Conservation (phyloP, 2,797 vertebrate species). For the Alcedo quadribrachys region DNA sequence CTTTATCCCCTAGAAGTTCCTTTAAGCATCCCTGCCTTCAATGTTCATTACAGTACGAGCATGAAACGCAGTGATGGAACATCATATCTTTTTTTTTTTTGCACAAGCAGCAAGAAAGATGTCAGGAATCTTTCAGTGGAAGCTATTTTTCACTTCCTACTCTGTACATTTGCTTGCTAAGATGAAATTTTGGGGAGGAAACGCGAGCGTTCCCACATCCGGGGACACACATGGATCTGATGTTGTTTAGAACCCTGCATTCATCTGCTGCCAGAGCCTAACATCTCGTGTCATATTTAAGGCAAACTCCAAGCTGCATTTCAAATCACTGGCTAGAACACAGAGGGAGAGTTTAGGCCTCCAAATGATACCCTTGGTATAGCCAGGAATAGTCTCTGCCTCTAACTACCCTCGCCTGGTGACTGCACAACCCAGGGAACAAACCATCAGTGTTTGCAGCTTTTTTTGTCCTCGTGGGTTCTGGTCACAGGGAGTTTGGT, state of each 20-base stretch:
- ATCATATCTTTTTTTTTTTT: neutral
- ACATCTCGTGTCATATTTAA: conserved; percentile 43
- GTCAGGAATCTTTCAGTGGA: conserved; percentile 10
- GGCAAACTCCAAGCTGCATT: conserved; percentile 19
- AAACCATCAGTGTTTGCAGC: neutral
- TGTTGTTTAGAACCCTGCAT: conserved; percentile 18
- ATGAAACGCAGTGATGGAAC: neutral
- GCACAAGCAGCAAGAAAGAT: neutral
- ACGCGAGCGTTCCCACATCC: conserved; percentile 8
- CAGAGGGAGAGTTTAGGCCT: neutral
- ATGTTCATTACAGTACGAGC: rapidly evolving
- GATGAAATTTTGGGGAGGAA: conserved; percentile 47
- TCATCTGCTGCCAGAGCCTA: conserved; percentile 47
- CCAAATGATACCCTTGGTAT: conserved; percentile 52
- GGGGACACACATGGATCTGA: neutral
- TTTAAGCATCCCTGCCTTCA: neutral
- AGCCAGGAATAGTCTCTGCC: conserved; percentile 51
- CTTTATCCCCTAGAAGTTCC: neutral
- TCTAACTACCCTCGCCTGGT: neutral
- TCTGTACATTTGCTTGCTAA: conserved; percentile 4
- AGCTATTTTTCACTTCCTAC: conserved; percentile 38
- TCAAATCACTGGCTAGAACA: neutral
- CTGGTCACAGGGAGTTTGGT: neutral
- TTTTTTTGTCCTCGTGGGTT: neutral
- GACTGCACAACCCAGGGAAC: neutral